Base-by-base conservation (phyloP, 2,113 vertebrate genomes). In the Ceyx melanurus region DNA sequence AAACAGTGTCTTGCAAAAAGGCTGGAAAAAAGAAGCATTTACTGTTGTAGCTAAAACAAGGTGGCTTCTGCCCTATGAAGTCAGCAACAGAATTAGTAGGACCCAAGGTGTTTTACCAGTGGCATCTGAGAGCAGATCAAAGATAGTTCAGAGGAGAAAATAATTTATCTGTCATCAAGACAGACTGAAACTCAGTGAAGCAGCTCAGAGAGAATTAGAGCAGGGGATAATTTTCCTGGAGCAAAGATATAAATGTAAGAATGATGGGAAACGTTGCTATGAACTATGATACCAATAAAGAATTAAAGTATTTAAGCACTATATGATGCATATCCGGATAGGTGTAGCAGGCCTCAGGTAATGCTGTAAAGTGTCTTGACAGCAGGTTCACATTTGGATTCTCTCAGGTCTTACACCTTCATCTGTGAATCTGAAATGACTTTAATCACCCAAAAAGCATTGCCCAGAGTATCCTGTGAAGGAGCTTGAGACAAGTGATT, bases 281-380 rank as follows among this genome's bases (percentile, higher is more conserved):
- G 57, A 79, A 61, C 71, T 89, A 29, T 87, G 90, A 75, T 76
- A 70, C 35, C 80, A 77, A 51, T 91, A 74, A 85, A 82, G 68
- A 79, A 88, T 89, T 89, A 37, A 79, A 90, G 68, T 79, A 88
- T 86, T 95, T 91, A 89, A 92, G 94, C 86, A 82, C n/a, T 60
- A 76, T 68, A 50, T 65, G 84, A 51, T 95, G 75, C 83, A 19
- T 86, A 71, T 68, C 87, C 0, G 3, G 60, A 4, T 89, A 71
- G 87, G 61, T 23, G 48, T 11, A 87, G 66, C 56, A 56, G 28
- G 84, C 90, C 81, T 92, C 26, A 6, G 71, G 92, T 81, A 67
- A 80, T 83, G 68, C 71, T 93, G 68, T 33, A 54, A 87, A 82
- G 40, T 73, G 74, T 61, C 78, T 83, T 88, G 89, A 89, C 79